A percentile compares a stretch with the other conserved stretches of the same genome.
phyloP scores from a whole-genome alignment of 2,797 vertebrate species.

The Hypotaenidia philippensis region DNA sequence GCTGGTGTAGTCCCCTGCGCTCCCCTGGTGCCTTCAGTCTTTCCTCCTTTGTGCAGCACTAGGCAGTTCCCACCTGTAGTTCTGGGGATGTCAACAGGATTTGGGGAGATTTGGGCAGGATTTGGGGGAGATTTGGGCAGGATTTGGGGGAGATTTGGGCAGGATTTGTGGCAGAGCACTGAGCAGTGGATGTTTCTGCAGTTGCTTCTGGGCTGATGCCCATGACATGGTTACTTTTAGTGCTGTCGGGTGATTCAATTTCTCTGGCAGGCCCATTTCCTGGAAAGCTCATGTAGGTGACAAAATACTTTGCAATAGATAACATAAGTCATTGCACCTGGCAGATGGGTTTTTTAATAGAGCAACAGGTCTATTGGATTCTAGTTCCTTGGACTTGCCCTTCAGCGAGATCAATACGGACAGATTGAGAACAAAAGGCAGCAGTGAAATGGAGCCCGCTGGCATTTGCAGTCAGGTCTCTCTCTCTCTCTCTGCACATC shows the following conservation, averaged over 20 bases:
- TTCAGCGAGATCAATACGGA: neutral
- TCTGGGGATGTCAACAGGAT: neutral
- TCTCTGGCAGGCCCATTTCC: neutral
- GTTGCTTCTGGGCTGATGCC: neutral
- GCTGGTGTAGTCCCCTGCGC: neutral
- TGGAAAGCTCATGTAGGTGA: neutral
- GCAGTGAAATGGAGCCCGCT: neutral
- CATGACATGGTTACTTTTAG: rapidly evolving
- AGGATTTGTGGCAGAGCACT: neutral
- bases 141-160: neutral
- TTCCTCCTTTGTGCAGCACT: neutral
- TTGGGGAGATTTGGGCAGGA: neutral
- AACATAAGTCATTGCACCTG: neutral
- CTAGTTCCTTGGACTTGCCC: neutral
- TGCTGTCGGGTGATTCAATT: neutral
- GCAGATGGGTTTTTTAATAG: neutral
- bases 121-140: neutral
- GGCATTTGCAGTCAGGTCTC: neutral
- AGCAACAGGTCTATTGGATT: conserved; percentile 18
- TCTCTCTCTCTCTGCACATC: neutral
- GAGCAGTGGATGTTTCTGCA: neutral
- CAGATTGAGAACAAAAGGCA: neutral
- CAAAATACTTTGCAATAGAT: neutral
- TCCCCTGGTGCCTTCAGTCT: neutral
- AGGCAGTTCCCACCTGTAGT: neutral